A percentile compares a stretch with the other conserved stretches of the same genome.
Conservation (phyloP, 2,888 invertebrate species). For the Hipparchia sbordonii region DNA sequence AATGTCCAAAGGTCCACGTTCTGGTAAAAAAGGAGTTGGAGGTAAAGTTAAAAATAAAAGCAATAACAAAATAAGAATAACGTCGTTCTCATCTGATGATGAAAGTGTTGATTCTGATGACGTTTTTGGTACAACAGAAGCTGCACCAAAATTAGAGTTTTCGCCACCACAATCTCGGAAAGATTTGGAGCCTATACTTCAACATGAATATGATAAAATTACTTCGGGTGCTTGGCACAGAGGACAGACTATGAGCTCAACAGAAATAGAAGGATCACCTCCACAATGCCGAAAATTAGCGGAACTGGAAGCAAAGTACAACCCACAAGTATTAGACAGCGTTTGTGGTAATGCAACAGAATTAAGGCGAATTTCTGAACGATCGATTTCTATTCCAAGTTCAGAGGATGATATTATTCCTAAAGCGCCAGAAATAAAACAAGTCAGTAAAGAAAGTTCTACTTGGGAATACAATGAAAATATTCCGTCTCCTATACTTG, state of each 20-base stretch:
- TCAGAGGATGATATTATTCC: conserved; percentile 88
- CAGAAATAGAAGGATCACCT: conserved; percentile 90
- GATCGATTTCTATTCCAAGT: conserved; percentile 89
- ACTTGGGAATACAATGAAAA: conserved; percentile 86
- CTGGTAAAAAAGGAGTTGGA: conserved; percentile 81
- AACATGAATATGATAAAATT: conserved; percentile 87
- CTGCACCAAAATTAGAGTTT: conserved; percentile 88
- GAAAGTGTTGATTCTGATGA: conserved; percentile 90
- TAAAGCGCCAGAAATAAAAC: conserved; percentile 79
- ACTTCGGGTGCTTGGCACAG: conserved; percentile 86
- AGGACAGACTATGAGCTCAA: conserved; percentile 89
- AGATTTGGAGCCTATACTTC: conserved; percentile 88
- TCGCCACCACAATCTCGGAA: conserved; percentile 90
- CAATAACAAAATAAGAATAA: conserved; percentile 88
- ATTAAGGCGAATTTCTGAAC: conserved; percentile 87
- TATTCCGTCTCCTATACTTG: conserved; percentile 85
- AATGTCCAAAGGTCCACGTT: conserved; percentile 84
- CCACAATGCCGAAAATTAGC: conserved; percentile 87
- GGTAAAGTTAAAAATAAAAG: conserved; percentile 84
- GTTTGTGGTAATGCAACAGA: conserved; percentile 86
- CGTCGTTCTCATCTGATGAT: conserved; percentile 89
- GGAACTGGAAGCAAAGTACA: conserved; percentile 85
- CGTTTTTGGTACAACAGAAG: conserved; percentile 89
- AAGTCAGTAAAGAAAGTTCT: conserved; percentile 77
- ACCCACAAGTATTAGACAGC: conserved; percentile 85